Evolutionary conservation across 2,888 invertebrate genomes (phyloP), one percentile per base, ranked within the genome.

Genomic region (Icerya purchasi): DNA sequence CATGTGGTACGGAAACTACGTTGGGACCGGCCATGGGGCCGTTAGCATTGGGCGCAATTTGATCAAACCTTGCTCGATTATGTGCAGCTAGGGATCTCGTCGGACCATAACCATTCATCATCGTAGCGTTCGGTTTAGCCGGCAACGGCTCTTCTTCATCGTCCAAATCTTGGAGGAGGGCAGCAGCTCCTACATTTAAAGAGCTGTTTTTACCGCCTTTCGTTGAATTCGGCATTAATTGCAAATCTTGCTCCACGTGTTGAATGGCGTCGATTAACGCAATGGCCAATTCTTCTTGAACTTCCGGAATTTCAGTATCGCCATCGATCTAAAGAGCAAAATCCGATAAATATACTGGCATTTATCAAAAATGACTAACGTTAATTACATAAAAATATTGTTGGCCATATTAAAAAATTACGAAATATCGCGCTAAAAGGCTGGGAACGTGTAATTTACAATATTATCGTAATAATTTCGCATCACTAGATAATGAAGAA

Each of bases 261-360:
- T 80, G 78, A 70, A 86, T 80, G 68, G 85, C 79, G 63, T 82
- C 80, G 20, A 78, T 73, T 23, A 87, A 75, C 0, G 83, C 78
- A 23, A 78, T 76, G 57, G 80, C 78, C 71, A 88, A 88, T 69
- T 87, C 86, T 23, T 79, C 76, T 67, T 86, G 84, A 0, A 89
- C 88, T 5, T 82, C 81, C 0, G 78, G 73, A 5, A 83, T 79
- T 67, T 89, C 88, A 0, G 89, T 87, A 67, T 89, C 89, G 0
- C 89, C 89, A 68, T 89, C 89, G 61, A 89, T 83, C 87, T 86
- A 63, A 5, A 65, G 58, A 54, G 36, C 50, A 53, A 58, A n/a
- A n/a, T n/a, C n/a, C n/a, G n/a, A 18, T 3, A 23, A 22, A 54
- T 20, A 14, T 49, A 49, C 18, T 49, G 18, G 18, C 18, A 49